Conservation (phyloP, 2,888 invertebrate species). For the Synergus laeviventris region DNA sequence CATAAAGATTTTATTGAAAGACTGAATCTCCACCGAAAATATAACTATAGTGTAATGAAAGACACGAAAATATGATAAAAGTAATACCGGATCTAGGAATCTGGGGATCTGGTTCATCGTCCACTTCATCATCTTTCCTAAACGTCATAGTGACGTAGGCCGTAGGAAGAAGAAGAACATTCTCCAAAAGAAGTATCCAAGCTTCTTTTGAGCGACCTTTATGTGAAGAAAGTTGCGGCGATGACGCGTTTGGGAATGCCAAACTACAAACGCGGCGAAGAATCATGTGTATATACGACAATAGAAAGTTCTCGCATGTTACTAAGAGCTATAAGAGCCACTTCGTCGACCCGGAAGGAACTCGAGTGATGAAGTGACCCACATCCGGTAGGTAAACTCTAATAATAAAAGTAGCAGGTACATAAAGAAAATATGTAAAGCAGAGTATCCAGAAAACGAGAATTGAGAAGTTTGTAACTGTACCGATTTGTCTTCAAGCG, state of each 20-base stretch:
- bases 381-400: conserved; percentile 59
- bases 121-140: background rate
- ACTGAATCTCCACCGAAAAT: no score
- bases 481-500: no score
- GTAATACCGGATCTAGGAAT: background rate
- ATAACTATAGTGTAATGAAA: no score
- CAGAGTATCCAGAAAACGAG: no score
- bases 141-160: background rate
- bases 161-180: background rate
- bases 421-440: background rate
- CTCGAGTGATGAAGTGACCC: conserved; percentile 69
- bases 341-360: conserved; percentile 71
- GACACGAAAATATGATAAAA: no score
- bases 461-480: no score
- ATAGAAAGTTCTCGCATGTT: conserved; percentile 52
- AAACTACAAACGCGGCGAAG: conserved; percentile 31
- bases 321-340: conserved; percentile 43
- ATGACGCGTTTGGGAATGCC: conserved; percentile 50
- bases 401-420: background rate
- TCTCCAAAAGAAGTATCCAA: background rate
- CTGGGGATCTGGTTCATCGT: background rate
- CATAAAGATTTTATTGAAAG: no score
- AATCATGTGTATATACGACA: conserved; percentile 42
- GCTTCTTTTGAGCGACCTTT: conserved; percentile 7
- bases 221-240: conserved; percentile 47